Percentiles rank a stretch among this genome's conserved stretches.
Evolutionary conservation across 2,797 vertebrate species (phyloP).

Genomic region (Aselliscus stoliczkanus): DNA sequence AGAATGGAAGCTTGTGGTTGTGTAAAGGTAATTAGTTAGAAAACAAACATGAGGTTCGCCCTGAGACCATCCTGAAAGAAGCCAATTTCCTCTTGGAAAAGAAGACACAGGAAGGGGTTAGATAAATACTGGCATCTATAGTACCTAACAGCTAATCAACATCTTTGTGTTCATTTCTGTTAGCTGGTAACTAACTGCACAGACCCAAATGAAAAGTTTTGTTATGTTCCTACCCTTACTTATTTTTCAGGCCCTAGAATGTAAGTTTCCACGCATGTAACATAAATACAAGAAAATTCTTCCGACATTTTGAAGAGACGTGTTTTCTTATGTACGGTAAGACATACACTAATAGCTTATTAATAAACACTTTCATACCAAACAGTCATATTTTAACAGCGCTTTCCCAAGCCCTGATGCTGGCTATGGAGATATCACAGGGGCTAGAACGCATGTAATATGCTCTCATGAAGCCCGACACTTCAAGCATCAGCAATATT

Average conservation of each 20-base stretch:
- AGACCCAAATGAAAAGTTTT: background rate
- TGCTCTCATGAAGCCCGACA: background rate
- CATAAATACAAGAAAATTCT: background rate
- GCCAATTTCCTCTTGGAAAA: conserved; percentile 36
- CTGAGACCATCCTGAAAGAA: background rate
- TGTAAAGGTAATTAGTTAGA: background rate
- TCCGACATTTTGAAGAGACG: background rate
- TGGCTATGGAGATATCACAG: rapidly evolving
- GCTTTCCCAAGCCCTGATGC: background rate
- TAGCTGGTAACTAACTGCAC: background rate
- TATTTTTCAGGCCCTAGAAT: background rate
- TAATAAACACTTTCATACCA: background rate
- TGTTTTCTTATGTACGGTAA: background rate
- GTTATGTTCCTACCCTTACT: background rate
- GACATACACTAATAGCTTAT: background rate
- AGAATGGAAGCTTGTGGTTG: background rate
- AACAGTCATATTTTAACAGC: background rate
- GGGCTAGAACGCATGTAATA: background rate
- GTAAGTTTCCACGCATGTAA: background rate
- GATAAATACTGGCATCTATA: background rate
- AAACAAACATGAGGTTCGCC: background rate
- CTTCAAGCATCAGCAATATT: background rate
- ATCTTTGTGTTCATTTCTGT: background rate
- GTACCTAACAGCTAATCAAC: background rate
- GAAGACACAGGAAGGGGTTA: background rate